Conservation (phyloP, 2,888 invertebrate genomes). For the Papilio protenor region DNA sequence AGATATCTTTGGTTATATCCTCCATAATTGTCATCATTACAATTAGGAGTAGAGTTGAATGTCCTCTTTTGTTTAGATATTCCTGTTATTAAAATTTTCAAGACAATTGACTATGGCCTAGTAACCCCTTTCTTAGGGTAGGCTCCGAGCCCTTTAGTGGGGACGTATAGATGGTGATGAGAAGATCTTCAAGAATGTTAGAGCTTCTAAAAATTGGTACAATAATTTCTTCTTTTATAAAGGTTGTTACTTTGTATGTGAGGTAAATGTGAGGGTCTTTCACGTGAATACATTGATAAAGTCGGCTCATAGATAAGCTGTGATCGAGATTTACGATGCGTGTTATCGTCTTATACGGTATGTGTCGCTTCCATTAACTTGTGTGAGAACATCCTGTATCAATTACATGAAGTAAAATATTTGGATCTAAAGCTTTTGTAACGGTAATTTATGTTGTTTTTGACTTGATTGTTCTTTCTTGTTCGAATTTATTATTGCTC, state of each 20-base stretch:
- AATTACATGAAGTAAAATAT: constrained; percentile 15
- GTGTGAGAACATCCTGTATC: constrained; percentile 41
- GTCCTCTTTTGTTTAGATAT: not conserved
- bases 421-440: constrained; percentile 13
- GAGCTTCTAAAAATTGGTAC: not conserved
- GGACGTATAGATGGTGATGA: not conserved
- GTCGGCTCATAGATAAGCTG: constrained; percentile 30
- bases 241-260: not conserved
- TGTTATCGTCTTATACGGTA: constrained; percentile 44
- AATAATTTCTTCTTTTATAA: not conserved
- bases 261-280: constrained; percentile 21
- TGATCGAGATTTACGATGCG: constrained; percentile 45
- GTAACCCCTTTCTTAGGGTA: no score
- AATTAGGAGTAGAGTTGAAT: not conserved
- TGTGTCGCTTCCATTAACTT: constrained; percentile 34
- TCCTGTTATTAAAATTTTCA: no score
- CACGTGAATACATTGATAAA: constrained; percentile 42
- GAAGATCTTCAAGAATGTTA: not conserved
- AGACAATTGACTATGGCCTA: no score
- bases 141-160: no score
- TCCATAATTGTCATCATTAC: not conserved
- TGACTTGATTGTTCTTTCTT: not conserved
- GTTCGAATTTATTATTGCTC: not conserved
- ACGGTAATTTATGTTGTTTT: constrained; percentile 1
- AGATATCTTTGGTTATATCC: not conserved